Evolutionary conservation across 2,113 vertebrate species (phyloP), one percentile per base, ranked within the genome.

Genomic region (Anseranas semipalmata): DNA sequence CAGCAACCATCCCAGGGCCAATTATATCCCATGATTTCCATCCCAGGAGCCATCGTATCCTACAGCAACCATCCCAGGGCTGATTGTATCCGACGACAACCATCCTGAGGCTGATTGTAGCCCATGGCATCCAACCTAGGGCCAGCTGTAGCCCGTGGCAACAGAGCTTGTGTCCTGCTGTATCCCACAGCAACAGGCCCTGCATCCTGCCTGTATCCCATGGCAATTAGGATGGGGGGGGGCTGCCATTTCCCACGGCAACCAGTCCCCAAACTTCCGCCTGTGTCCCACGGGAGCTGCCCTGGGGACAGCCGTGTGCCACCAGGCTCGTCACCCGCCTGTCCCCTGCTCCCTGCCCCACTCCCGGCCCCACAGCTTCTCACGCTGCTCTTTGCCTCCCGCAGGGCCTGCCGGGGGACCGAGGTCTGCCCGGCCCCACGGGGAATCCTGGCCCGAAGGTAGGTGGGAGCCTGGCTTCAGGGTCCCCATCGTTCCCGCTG

Each of bases 391-490:
- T 67, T 77, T 35, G 37, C n/a, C 43, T 78, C 52, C 65, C 62
- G 5, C 87, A 99, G 99, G 99, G 98, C 25, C 71, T 92, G 86
- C 97, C 97, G 8, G 99, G 99, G 48, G 99, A 98, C 52, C 98
- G 98, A 94, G 99, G 99, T 30, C 98, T 98, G 41, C 98, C 95
- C 2, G 99, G 99, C 11, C 97, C 98, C 66, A 99, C 99, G 1
- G 99, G 99, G 77, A 99, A 98, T 58, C 98, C 98, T 11, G 99
- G 99, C 78, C 97, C 98, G 39, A 99, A 99, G 98, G 99, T 99
- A 97, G 77, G 95, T 53, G 56, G 33, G 41, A 41, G 28, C 52
- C 6, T 35, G 60, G 37, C 7, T 12, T 5, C 1, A 3, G 17
- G 8, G 30, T 71, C 41, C 55, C 58, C 5, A 2, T 52, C 16